Evolutionary conservation across 2,888 invertebrate species (phyloP), one percentile per base, ranked within the genome.

Genomic region (Chymomyza caudatula): DNA sequence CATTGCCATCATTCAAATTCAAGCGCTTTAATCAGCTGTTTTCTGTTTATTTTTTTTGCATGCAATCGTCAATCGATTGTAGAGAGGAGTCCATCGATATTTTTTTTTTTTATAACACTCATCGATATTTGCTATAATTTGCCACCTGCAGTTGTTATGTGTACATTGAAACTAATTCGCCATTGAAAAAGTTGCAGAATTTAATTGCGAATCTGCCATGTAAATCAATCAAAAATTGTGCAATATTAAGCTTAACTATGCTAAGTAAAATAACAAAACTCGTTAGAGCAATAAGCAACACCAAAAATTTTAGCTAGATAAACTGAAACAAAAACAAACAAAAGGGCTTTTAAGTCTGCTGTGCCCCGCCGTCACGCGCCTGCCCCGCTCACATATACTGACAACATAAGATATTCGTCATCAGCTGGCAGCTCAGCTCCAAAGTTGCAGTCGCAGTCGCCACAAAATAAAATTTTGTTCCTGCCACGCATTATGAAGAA

Each of bases 351-450:
- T 20, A 19, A 22, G 42, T 37, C 25, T 54, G 47, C 54, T 6
- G 15, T 11, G 11, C 54, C 64, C 47, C 47, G 19, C 47, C 19
- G 47, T 47, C 56, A 3, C 5, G 4, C 19, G 19, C 55, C 63
- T 2, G 6, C 3, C 8, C 37, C 5, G 11, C 17, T 2, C 17
- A 22, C 17, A 47, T 47, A 6, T 37, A 37, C 11, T 47, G 6
- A 17, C 72, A 71, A 69, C 73, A 68, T 3, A 63, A 56, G 52
- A 69, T 53, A 81, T 81, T 81, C 80, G 80, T 81, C 80, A 81
- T 81, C 80, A 81, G 80, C 80, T 81, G 80, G 82, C 73, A 66
- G 43, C 52, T 20, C 37, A 11, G 17, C 68, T 55, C 53, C 42
- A 56, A 57, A 63, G 60, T 44, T 19, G 56, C 37, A 43, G 65